Evolutionary conservation across 2,113 vertebrate genomes (phyloP), one percentile per base, ranked within the genome.

Genomic region (Pterophyllum scalare): DNA sequence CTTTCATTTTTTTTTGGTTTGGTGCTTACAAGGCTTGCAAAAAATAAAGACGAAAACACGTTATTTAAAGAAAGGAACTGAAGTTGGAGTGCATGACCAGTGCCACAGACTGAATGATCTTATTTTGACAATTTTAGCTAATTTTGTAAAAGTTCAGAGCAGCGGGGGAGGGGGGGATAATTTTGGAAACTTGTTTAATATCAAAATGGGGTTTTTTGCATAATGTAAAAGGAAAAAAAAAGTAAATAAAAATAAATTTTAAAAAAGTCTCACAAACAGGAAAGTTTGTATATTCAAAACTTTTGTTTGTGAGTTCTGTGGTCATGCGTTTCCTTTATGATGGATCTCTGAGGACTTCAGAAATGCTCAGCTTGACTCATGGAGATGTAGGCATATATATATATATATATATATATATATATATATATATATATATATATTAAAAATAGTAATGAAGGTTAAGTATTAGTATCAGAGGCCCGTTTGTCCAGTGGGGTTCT

Each of bases 1-100:
- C 89, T 67, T 67, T 65, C n/a, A 43, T 43, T 46, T 6, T 35
- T 22, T 26, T 84, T 82, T 90, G 43, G 65, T 91, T 94, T 67
- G 95, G 95, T 96, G 95, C 95, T 96, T 95, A 95, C 87, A 89
- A 95, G 92, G 96, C 94, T 96, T 96, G 96, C 94, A 96, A 97
- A 96, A 96, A 95, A 93, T 94, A 92, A 95, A 93, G 91, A 95
- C 93, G 91, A 80, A 93, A 91, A 85, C 19, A 90, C 84, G 81
- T 92, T 91, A 90, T 92, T 91, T 89, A 93, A 93, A 91, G 83
- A 85, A 90, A 95, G 91, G 95, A 95, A 95, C 96, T 95, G 92
- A 93, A 94, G 93, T 96, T 93, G 94, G 95, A 93, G 91, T 96
- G 96, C 96, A 96, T 96, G 96, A 95, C 91, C 91, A 87, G 94